These are phyloP conservation scores for Callipepla squamata DNA, from an alignment of 2,113 vertebrate genomes.

Conservation along the genomic window DNA sequence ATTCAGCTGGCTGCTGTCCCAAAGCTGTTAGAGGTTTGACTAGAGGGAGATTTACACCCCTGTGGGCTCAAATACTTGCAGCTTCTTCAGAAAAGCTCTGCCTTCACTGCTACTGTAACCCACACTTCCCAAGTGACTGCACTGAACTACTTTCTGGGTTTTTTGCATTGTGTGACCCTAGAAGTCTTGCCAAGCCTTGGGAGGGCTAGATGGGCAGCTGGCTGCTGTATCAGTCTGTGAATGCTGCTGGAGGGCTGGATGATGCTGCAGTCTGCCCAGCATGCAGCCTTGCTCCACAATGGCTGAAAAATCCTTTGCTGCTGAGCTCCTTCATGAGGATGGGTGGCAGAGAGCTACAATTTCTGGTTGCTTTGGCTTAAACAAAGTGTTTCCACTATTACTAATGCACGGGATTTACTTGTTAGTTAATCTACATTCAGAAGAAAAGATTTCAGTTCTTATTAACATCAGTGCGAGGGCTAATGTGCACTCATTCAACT, in stretches of 20 bases:
- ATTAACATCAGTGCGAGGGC: not conserved
- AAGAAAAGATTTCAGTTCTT: not conserved
- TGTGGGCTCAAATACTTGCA: not conserved
- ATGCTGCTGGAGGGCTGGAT: not conserved
- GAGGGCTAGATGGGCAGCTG: conserved; percentile 31
- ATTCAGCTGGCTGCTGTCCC: conserved; percentile 49
- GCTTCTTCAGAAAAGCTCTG: not conserved
- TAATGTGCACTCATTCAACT: conserved; percentile 2
- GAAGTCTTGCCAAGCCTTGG: conserved; percentile 48
- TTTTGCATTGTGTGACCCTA: not conserved
- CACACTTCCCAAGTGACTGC: not conserved
- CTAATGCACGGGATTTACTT: not conserved
- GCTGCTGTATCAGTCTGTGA: conserved; percentile 5
- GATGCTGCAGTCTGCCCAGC: conserved; percentile 6
- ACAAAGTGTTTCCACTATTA: not conserved
- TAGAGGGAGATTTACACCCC: conserved; percentile 33
- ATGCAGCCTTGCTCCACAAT: not conserved
- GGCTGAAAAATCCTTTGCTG: conserved; percentile 19
- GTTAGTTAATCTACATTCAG: conserved; percentile 1
- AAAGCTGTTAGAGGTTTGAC: not conserved
- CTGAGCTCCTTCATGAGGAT: not conserved
- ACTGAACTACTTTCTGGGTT: not conserved
- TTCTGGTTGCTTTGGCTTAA: conserved; percentile 17
- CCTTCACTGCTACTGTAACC: conserved; percentile 18
- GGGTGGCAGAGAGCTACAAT: not conserved